Conservation (phyloP, 2,113 vertebrate species). For the Ageneiosus marmoratus region DNA sequence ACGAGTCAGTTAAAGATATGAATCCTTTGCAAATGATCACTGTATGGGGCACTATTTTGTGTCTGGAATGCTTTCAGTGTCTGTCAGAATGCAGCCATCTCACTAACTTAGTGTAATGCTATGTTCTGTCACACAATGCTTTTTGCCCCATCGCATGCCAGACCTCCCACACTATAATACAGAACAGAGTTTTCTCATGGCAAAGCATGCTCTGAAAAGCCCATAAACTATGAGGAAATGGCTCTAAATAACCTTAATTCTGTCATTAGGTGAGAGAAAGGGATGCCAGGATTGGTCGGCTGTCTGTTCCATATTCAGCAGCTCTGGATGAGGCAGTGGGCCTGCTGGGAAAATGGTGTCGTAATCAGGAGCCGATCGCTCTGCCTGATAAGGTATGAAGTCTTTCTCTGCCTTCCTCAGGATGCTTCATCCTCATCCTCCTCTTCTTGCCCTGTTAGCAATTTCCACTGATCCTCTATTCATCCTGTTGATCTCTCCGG, state of each 20-base stretch:
- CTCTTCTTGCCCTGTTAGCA: constrained; percentile 74
- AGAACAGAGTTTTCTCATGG: constrained; percentile 56
- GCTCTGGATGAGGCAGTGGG: constrained; percentile 84
- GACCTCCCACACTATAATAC: constrained; percentile 76
- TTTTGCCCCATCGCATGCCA: constrained; percentile 67
- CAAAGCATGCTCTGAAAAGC: constrained; percentile 64
- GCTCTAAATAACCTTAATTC: constrained; percentile 99
- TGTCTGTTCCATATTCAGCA: constrained; percentile 94
- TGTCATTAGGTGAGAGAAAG: constrained; percentile 93
- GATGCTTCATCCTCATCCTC: constrained; percentile 51
- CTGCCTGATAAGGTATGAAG: constrained; percentile 87
- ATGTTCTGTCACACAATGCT: constrained; percentile 74
- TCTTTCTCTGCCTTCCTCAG: constrained; percentile 50
- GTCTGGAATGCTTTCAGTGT: constrained; percentile 22
- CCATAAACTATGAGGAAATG: constrained; percentile 82
- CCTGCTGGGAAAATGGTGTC: constrained; percentile 98
- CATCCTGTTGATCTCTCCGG: constrained; percentile 71
- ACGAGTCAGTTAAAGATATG: constrained; percentile 5
- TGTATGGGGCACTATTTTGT: constrained; percentile 2
- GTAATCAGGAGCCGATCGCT: constrained; percentile 97
- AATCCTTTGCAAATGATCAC: constrained; percentile 1
- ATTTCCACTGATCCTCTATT: constrained; percentile 86
- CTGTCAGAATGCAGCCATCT: constrained; percentile 40
- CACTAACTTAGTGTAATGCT: constrained; percentile 64
- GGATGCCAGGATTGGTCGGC: constrained; percentile 85